Evolutionary conservation across 2,113 vertebrate species (phyloP).

Genomic region (Condylura cristata): DNA sequence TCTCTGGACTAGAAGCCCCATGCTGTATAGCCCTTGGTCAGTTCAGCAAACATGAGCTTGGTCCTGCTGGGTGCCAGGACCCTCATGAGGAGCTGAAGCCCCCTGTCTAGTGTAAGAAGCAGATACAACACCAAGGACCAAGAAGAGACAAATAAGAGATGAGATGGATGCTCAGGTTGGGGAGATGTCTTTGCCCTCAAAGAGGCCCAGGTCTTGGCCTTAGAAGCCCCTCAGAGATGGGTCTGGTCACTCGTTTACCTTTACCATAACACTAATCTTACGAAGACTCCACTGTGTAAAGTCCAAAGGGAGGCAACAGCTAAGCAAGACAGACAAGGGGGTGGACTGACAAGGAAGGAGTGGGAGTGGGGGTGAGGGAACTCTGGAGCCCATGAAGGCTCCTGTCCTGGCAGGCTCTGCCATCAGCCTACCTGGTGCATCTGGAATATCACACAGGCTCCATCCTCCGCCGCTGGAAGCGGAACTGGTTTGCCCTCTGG

Average conservation of each 20-base stretch:
- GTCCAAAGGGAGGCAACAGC: neutral
- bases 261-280: neutral
- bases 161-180: neutral
- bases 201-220: neutral
- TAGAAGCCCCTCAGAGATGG: neutral
- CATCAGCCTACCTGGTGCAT: neutral
- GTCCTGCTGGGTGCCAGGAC: neutral
- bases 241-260: neutral
- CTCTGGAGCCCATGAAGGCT: neutral
- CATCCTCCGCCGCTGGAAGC: conserved; percentile 95
- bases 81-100: neutral
- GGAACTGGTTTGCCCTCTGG: conserved; percentile 98
- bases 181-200: conserved; percentile 28
- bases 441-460: conserved; percentile 81
- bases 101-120: neutral
- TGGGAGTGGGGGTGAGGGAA: neutral
- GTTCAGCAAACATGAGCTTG: neutral
- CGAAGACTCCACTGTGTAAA: neutral
- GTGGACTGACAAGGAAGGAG: neutral
- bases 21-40: neutral
- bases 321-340: conserved; percentile 22
- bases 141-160: neutral
- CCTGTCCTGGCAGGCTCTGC: neutral
- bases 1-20: neutral
- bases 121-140: conserved; percentile 1